These are phyloP conservation scores for Catostylus mosaicus DNA, from an alignment of 30 jellyfish, hydroid and myxozoan species.

Conservation along the genomic window DNA sequence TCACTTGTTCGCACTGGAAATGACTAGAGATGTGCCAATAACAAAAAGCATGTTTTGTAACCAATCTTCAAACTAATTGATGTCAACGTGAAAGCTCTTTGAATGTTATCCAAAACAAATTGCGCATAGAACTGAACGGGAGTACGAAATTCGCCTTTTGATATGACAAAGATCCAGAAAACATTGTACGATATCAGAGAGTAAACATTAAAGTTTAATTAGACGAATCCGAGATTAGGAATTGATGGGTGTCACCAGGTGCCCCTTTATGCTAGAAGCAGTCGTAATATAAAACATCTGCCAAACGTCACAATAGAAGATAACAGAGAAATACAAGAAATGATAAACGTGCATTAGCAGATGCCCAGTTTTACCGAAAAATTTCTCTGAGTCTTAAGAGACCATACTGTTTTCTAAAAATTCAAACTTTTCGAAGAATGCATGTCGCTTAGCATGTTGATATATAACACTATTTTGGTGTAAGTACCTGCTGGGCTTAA, in stretches of 20 bases:
- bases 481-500: slow-evolving; percentile 15
- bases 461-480: not conserved
- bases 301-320: not conserved
- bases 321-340: slow-evolving; percentile 3
- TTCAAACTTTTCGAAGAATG: not conserved
- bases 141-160: slow-evolving; percentile 23
- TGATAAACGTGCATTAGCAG: not conserved
- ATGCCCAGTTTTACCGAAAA: not conserved
- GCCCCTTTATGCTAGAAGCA: slow-evolving; percentile 22
- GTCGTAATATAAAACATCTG: slow-evolving; percentile 6
- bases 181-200: slow-evolving; percentile 21
- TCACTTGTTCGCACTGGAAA: slow-evolving; percentile 27
- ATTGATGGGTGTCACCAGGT: slow-evolving; percentile 57
- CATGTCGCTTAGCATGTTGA: not conserved
- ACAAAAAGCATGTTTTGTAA: slow-evolving; percentile 6
- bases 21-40: slow-evolving; percentile 36
- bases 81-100: slow-evolving; percentile 1
- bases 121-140: slow-evolving; percentile 8
- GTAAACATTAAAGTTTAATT: slow-evolving; percentile 46
- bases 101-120: slow-evolving; percentile 2
- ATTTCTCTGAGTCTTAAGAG: not conserved
- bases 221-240: slow-evolving; percentile 21
- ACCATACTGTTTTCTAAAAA: not conserved
- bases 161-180: slow-evolving; percentile 56
- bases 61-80: slow-evolving; percentile 15